Conservation (phyloP, 2,888 invertebrate species). For the Pasiphila rectangulata region DNA sequence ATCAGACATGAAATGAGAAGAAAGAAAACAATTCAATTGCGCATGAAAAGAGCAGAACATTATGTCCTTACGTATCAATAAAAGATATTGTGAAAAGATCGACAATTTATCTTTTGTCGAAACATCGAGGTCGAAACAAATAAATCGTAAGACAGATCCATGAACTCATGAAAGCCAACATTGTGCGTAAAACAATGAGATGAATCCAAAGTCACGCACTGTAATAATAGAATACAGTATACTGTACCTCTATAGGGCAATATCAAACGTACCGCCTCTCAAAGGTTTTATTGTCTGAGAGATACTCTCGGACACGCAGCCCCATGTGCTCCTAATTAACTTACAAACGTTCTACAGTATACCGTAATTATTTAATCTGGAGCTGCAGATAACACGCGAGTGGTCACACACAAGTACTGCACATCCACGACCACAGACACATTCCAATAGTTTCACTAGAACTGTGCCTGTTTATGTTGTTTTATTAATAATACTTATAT, state of each 20-base stretch:
- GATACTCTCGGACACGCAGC: constrained; percentile 46
- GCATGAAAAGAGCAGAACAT: not conserved
- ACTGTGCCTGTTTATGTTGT: too few species aligned
- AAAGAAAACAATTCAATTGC: constrained; percentile 7
- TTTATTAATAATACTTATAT: too few species aligned
- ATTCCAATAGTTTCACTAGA: too few species aligned
- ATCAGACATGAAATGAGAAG: constrained; percentile 10
- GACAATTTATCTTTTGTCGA: not conserved
- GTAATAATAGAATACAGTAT: constrained; percentile 46
- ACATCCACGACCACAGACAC: too few species aligned
- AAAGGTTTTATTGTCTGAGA: constrained; percentile 65
- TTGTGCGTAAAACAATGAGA: constrained; percentile 22
- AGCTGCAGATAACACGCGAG: constrained; percentile 36
- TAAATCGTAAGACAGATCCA: not conserved
- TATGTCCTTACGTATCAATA: not conserved
- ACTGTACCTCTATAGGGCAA: constrained; percentile 49
- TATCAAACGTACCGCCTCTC: constrained; percentile 66
- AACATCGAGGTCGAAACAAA: not conserved
- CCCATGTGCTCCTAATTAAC: constrained; percentile 67
- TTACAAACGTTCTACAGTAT: constrained; percentile 47
- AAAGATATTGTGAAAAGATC: not conserved
- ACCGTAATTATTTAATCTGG: constrained; percentile 27
- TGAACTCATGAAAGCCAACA: constrained; percentile 17
- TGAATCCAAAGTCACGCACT: constrained; percentile 34
- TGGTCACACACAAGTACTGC: constrained; percentile 36